Evolutionary conservation across 1,140 invertebrate species (phyloP).

Genomic region (Cecropterus lyciades): DNA sequence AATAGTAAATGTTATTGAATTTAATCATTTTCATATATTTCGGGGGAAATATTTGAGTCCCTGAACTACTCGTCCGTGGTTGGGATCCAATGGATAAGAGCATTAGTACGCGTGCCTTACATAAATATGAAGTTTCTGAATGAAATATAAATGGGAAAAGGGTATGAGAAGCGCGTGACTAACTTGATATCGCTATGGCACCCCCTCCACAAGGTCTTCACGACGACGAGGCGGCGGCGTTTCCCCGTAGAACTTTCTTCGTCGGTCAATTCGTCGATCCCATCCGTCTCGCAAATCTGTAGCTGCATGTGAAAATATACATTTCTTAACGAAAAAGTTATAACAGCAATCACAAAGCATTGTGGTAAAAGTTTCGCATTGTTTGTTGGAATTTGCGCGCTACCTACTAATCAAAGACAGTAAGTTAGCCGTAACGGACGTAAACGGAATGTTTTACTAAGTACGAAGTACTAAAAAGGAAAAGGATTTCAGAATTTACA

Average conservation of each 20-base stretch:
- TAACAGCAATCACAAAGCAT: neutral
- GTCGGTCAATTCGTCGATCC: slow-evolving; percentile 76
- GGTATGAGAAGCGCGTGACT: slow-evolving; percentile 25
- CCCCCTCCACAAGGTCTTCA: slow-evolving; percentile 75
- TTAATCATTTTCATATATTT: no score
- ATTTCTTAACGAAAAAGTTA: neutral
- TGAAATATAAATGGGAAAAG: no score
- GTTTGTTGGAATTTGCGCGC: slow-evolving; percentile 15
- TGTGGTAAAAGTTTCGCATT: neutral
- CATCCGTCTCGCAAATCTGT: slow-evolving; percentile 63
- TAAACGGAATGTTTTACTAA: slow-evolving; percentile 41
- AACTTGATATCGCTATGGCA: slow-evolving; percentile 80
- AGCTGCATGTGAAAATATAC: no score
- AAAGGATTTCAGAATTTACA: slow-evolving; percentile 61
- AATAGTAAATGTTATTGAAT: no score
- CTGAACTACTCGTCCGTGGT: no score
- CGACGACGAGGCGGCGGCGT: slow-evolving; percentile 71
- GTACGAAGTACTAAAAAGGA: slow-evolving; percentile 48
- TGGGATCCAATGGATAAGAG: no score
- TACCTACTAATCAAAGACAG: slow-evolving; percentile 30
- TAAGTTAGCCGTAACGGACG: slow-evolving; percentile 27
- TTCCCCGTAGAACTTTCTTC: slow-evolving; percentile 63
- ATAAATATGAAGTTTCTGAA: no score
- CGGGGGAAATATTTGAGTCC: no score
- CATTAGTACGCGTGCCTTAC: no score